phyloP scores from a whole-genome alignment of 2,888 invertebrate species.

The Isotomurus palustris region DNA sequence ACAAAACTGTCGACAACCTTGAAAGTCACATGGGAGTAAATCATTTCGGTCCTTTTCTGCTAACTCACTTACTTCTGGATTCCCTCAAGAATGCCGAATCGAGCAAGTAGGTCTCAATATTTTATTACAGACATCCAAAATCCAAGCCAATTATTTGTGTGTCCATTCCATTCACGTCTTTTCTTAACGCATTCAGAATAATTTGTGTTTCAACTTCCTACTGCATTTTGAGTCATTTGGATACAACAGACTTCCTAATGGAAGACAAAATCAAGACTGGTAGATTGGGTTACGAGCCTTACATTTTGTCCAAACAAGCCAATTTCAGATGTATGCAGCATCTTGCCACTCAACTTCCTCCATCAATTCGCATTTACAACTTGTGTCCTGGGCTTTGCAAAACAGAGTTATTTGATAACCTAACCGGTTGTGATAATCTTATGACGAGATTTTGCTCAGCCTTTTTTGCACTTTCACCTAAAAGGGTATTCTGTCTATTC shows the following conservation, averaged over 20 bases:
- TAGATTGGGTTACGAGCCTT: constrained; percentile 40
- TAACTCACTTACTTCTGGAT: constrained; percentile 52
- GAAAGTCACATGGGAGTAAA: constrained; percentile 52
- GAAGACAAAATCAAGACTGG: constrained; percentile 28
- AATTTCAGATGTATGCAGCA: constrained; percentile 46
- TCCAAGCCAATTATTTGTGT: too few relatives aligned
- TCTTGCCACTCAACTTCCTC: constrained; percentile 42
- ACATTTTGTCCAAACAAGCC: constrained; percentile 48
- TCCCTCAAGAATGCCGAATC: constrained; percentile 48
- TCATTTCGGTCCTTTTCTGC: constrained; percentile 53
- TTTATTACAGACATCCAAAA: background rate
- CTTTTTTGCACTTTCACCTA: too few relatives aligned
- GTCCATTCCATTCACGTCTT: too few relatives aligned
- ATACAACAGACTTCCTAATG: constrained; percentile 44
- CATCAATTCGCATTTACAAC: constrained; percentile 40
- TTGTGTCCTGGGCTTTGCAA: constrained; percentile 49
- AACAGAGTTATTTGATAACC: too few relatives aligned
- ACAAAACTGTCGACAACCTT: constrained; percentile 48
- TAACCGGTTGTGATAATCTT: too few relatives aligned
- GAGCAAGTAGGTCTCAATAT: constrained; percentile 34
- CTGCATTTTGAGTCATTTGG: constrained; percentile 44
- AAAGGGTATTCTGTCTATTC: too few relatives aligned
- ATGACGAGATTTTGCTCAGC: too few relatives aligned
- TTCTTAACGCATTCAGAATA: too few relatives aligned
- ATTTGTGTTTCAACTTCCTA: constrained; percentile 47